Evolutionary conservation across 2,888 invertebrate genomes (phyloP), one percentile per base, ranked within the genome.

Genomic region (Papilio gigon): DNA sequence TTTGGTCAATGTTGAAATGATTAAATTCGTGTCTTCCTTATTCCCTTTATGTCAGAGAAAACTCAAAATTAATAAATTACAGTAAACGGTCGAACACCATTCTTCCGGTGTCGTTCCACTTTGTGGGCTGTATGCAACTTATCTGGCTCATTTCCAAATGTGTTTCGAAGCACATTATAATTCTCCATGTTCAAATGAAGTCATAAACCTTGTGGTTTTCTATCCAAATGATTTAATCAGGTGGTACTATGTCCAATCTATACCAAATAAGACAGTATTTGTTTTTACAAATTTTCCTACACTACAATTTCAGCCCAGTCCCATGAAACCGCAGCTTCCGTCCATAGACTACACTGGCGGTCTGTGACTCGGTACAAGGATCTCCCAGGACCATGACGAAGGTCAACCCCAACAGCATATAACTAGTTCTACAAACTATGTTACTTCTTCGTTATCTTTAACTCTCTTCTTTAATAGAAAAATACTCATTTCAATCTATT

Each of bases 141-240:
- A n/a, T n/a, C n/a, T n/a, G n/a, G n/a, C n/a, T n/a, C n/a, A 42
- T 42, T 20, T 12, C 12, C 12, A 0, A 9, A 47, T 47, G 47
- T 47, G 47, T 47, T 47, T 47, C 47, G 47, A 47, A 47, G 22
- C 47, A 44, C 44, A 47, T 12, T 47, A 44, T 11, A 47, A 22
- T 47, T 47, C 22, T 47, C 12, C 9, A 22, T 47, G 20, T 47
- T n/a, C 12, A 47, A 44, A 22, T 11, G 5, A n/a, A 42, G 17
- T 4, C 40, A n/a, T 42, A 37, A 37, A n/a, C 4, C n/a, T n/a
- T 40, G 6, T 8, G 42, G 5, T 17, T 42, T 42, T 17, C 5
- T 42, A 11, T 2, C n/a, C n/a, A n/a, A n/a, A 8, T 20, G 1
- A 44, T 44, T 8, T 20, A 20, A 42, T 9, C 9, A 2, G n/a